Evolutionary conservation across 2,797 vertebrate genomes (phyloP).

Genomic region (Coranthus polyacanthus): DNA sequence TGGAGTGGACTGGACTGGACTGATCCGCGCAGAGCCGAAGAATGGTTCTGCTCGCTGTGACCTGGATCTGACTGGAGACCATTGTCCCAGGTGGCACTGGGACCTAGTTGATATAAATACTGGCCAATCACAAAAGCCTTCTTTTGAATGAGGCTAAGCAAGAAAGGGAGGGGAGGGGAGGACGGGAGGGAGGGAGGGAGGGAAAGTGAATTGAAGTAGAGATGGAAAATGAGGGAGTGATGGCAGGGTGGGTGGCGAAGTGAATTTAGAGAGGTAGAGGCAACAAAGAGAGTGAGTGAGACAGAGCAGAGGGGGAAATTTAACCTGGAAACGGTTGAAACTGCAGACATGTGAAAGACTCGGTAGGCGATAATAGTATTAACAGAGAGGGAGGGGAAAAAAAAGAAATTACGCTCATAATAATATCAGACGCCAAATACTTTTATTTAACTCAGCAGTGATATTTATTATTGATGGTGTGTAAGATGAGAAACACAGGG

Average conservation of each 20-base stretch:
- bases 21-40: conserved; percentile 47
- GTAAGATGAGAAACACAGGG: conserved; percentile 21
- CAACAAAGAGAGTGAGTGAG: conserved; percentile 27
- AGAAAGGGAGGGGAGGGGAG: conserved; percentile 61
- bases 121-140: conserved; percentile 84
- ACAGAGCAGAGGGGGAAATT: conserved; percentile 24
- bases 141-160: conserved; percentile 80
- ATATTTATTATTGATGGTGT: conserved; percentile 2
- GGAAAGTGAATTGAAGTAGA: conserved; percentile 56
- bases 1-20: conserved; percentile 59
- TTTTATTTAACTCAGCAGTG: conserved; percentile 11
- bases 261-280: conserved; percentile 44
- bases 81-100: conserved; percentile 86
- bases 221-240: conserved; percentile 58
- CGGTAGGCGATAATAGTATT: neutral
- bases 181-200: conserved; percentile 58
- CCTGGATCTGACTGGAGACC: conserved; percentile 83
- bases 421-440: neutral
- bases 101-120: conserved; percentile 91
- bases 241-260: conserved; percentile 53
- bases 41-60: conserved; percentile 75
- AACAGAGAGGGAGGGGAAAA: conserved; percentile 7
- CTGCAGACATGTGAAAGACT: conserved; percentile 10
- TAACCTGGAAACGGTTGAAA: conserved; percentile 27
- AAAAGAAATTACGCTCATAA: conserved; percentile 10